Conservation (phyloP, 1,140 invertebrate genomes). For the Colletes latitarsis region DNA sequence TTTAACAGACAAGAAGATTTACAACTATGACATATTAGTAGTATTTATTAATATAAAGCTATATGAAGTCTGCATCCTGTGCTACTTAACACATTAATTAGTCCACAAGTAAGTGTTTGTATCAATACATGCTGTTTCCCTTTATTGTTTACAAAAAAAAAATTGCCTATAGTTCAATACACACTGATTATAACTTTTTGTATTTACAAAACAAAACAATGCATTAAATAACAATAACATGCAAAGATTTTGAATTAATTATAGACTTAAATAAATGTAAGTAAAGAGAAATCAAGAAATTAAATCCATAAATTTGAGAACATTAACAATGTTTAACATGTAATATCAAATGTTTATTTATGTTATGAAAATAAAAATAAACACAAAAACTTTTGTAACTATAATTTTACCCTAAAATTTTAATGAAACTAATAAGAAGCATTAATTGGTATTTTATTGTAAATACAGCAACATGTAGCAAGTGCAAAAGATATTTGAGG, state of each 20-base stretch:
- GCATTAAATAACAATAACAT: neutral
- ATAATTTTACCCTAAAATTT: neutral
- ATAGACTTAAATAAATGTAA: neutral
- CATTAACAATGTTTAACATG: conserved; percentile 6
- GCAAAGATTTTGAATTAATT: neutral
- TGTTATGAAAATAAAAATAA: neutral
- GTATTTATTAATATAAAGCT: neutral
- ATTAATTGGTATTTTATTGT: neutral
- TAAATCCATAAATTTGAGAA: neutral
- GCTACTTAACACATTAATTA: conserved; percentile 2
- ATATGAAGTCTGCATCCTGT: neutral
- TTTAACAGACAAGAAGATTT: conserved; percentile 19
- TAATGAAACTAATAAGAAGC: neutral
- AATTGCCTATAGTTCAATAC: neutral
- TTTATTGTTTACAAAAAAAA: neutral
- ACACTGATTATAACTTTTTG: neutral
- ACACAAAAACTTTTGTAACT: neutral
- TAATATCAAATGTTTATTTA: conserved; percentile 13
- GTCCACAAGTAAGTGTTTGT: neutral
- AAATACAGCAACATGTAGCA: neutral
- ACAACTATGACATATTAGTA: neutral
- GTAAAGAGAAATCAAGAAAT: neutral
- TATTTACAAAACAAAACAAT: neutral
- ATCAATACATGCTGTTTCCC: conserved; percentile 15
- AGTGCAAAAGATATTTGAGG: conserved; percentile 20